Conservation (phyloP, 2,888 invertebrate genomes). For the Pterobdella sp. region DNA sequence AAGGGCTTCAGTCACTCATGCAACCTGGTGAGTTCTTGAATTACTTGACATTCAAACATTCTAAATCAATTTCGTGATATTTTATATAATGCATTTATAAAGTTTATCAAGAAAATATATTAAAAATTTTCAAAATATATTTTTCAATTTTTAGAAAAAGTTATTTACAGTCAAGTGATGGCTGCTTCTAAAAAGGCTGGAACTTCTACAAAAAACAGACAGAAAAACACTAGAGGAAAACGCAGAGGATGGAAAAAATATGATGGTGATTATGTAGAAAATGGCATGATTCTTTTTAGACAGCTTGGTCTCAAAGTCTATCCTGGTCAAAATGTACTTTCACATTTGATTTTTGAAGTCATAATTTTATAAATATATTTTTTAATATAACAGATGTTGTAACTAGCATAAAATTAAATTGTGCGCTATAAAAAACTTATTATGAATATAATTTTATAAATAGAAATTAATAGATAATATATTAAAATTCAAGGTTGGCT, state of each 20-base stretch:
- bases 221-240: slow-evolving; percentile 40
- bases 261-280: slow-evolving; percentile 47
- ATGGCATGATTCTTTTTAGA: slow-evolving; percentile 43
- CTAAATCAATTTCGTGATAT: too few species aligned
- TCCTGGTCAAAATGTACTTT: slow-evolving; percentile 49
- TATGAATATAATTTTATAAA: neutral
- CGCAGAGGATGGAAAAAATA: slow-evolving; percentile 41
- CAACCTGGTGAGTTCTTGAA: too few species aligned
- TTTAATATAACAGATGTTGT: neutral
- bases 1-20: too few species aligned
- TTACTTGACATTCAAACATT: too few species aligned
- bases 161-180: neutral
- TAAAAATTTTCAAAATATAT: neutral
- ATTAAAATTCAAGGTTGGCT: slow-evolving; percentile 65
- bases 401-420: neutral
- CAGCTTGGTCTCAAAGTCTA: slow-evolving; percentile 46
- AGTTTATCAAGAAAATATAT: too few species aligned
- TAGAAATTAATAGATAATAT: too few species aligned
- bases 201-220: slow-evolving; percentile 40
- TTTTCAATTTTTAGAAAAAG: neutral
- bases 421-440: neutral
- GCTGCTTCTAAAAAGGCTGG: slow-evolving; percentile 42
- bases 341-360: neutral
- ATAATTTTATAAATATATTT: neutral
- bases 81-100: too few species aligned